phyloP scores from a whole-genome alignment of 2,113 vertebrate genomes.

The Actenoides lindsayi region DNA sequence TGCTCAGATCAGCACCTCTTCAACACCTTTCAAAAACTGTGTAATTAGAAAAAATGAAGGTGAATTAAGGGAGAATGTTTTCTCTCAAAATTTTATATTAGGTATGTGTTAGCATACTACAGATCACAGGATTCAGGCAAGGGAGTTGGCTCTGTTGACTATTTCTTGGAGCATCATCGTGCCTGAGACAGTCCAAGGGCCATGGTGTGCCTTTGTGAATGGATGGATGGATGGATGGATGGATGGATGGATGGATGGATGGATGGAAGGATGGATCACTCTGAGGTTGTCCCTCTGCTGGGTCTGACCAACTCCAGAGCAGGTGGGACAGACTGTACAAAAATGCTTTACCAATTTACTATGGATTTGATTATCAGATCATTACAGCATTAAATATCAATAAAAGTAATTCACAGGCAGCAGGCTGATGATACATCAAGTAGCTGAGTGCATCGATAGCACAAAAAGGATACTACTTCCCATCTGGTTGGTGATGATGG shows the following conservation, averaged over 20 bases:
- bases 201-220: rapidly evolving
- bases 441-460: rapidly evolving
- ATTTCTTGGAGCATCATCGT: rapidly evolving
- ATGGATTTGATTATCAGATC: neutral
- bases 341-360: rapidly evolving
- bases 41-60: constrained; percentile 4
- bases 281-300: neutral
- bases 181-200: neutral
- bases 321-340: rapidly evolving
- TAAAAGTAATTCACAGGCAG: neutral
- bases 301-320: rapidly evolving
- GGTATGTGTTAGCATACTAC: neutral
- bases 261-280: too few relatives aligned
- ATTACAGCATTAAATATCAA: rapidly evolving
- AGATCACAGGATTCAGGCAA: neutral
- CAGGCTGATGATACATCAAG: neutral
- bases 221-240: too few relatives aligned
- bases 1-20: constrained; percentile 7
- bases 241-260: too few relatives aligned
- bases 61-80: neutral
- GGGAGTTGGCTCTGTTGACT: neutral
- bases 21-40: neutral
- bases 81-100: neutral
- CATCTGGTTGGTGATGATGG: too few relatives aligned
- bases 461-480: neutral